phyloP scores from a whole-genome alignment of 2,888 invertebrate genomes.

The Drosophila niveifrons region DNA sequence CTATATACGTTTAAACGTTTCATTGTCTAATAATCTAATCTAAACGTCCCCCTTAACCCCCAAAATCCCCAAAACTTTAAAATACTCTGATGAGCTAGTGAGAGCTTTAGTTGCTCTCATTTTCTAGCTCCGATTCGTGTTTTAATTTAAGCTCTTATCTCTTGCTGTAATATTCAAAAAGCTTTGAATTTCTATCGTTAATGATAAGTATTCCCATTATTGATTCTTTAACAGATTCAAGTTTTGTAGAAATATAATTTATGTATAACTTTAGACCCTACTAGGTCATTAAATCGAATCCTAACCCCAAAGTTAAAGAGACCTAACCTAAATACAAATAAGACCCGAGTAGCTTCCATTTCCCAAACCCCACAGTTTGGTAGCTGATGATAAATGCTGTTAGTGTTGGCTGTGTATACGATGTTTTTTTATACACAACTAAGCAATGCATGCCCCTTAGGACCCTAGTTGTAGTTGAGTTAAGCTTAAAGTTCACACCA shows the following conservation, averaged over 20 bases:
- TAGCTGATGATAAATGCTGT: conserved; percentile 81
- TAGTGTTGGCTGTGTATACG: conserved; percentile 76
- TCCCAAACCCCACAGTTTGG: conserved; percentile 51
- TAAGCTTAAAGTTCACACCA: not conserved
- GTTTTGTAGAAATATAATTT: conserved; percentile 27
- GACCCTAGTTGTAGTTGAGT: conserved; percentile 24
- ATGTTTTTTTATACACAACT: conserved; percentile 50
- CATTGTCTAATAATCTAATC: conserved; percentile 25
- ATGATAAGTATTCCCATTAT: conserved; percentile 26
- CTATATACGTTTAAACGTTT: conserved; percentile 56
- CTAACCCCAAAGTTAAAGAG: not conserved
- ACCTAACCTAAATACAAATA: conserved; percentile 2
- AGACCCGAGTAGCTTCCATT: conserved; percentile 24
- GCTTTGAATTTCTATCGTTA: conserved; percentile 1
- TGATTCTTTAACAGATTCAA: not conserved
- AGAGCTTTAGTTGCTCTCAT: conserved; percentile 9
- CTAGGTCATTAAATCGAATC: not conserved
- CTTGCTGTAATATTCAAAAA: conserved; percentile 47
- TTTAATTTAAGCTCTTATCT: conserved; percentile 41
- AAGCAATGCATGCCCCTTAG: conserved; percentile 63
- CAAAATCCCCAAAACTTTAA: conserved; percentile 1
- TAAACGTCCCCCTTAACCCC: conserved; percentile 4
- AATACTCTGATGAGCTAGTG: not conserved
- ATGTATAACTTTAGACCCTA: conserved; percentile 9
- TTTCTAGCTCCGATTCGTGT: conserved; percentile 54